Evolutionary conservation across 2,797 vertebrate species (phyloP), one percentile per base, ranked within the genome.

Genomic region (Menidia menidia): DNA sequence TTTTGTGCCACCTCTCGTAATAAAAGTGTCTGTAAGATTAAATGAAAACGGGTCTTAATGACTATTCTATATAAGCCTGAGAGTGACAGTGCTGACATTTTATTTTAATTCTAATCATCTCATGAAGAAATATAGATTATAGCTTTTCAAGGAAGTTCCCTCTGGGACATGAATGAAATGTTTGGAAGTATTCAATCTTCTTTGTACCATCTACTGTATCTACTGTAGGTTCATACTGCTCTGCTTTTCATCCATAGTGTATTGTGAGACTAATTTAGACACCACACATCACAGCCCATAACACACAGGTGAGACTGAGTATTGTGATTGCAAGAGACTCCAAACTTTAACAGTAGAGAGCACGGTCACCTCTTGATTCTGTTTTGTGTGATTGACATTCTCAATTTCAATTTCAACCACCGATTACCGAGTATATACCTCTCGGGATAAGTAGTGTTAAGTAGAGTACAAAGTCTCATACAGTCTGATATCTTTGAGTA

Each of bases 1-100:
- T 52, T 69, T 57, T 78, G 69, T 72, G 47, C 61, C 45, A 67
- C 59, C 60, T 71, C 33, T 64, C 31, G 4, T 2, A 19, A 74
- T 87, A 75, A 87, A 84, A 86, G 80, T 73, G 53, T 87, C 62
- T 55, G 78, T 5, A 35, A 65, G 78, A 72, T 73, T n/a, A 76
- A 74, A 78, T 60, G 42, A 82, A 81, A 88, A 81, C 55, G 61
- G 62, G 19, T 60, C 55, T 42, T 88, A 84, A 87, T 87, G 77
- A 85, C 64, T 74, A 43, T 72, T 64, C 35, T 57, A 82, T 80
- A 85, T 87, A 72, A 75, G 71, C 53, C 18, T 71, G 63, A 81
- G 69, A 60, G 60, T 43, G 55, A 79, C 64, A 72, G 77, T 64
- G 31, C 58, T 60, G 63, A 63, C 16, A 41, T 77, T 80, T 54